Evolutionary conservation across 1,140 invertebrate genomes (phyloP), one percentile per base, ranked within the genome.

Genomic region (Nasonia vitripennis): DNA sequence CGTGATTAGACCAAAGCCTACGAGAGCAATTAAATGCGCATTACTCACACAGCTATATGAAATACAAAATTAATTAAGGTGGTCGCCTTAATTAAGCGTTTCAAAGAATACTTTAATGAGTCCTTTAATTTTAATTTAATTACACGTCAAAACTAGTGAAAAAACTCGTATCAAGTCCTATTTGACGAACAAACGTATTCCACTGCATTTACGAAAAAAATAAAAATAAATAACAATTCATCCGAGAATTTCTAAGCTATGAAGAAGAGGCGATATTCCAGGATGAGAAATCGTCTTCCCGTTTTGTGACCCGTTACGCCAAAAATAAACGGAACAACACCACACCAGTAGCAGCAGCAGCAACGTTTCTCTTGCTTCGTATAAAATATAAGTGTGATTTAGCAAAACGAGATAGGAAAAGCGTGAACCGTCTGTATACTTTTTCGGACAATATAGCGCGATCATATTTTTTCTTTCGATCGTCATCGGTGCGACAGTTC

Each of bases 251-350:
- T 7, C 20, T n/a, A 62, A 62, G 55, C 17, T 62, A 0, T 20
- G 17, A 62, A 62, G 20, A 62, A 62, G 55, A 62, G n/a, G 55
- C 55, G 20, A 62, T 62, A 62, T 62, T 62, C 55, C 55, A n/a
- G 17, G 55, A 62, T 62, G 5, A 6, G 20, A 62, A 62, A 62
- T 17, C 51, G 55, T 62, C 55, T 62, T 48, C n/a, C 23, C n/a
- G 78, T 79, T 79, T 67, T 67, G 14, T 37, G n/a, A 62, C 77
- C 45, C 83, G n/a, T 75, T 85, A 81, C 84, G 84, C 62, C 71
- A 83, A 81, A 82, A 79, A 89, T 83, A 80, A 89, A 88, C 12
- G 67, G 70, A 77, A 51, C 55, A 84, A 75, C 78, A 70, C 14
- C 55, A n/a, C 55, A 62, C 7, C 55, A 20, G 27, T 27, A 27